Base-by-base conservation (phyloP, 2,888 invertebrate species). In the Xanthia icteritia region DNA sequence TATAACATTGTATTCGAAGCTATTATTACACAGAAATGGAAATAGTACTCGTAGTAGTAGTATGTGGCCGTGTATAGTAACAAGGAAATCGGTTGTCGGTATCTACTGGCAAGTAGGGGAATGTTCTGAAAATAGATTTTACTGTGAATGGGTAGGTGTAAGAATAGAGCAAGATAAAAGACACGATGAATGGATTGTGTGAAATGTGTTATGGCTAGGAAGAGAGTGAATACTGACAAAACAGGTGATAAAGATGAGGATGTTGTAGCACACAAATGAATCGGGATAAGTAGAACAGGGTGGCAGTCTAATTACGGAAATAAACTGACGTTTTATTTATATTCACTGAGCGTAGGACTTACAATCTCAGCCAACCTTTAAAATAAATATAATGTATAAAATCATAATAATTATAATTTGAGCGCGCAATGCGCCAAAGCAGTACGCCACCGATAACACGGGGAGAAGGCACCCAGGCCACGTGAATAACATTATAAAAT, bases 371-470 rank as follows among this genome's bases (percentile, higher is more conserved):
- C 6, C 20, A 65, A 27, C 1, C 11, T 5, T 13, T 45, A 27
- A 64, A 42, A n/a, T 64, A n/a, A 39, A 64, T n/a, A 8, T 5
- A 64, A 15, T 64, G 23, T 36, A 23, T 15, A 39, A 39, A 23
- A 63, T 23, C 6, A 61, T 31, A 36, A 20, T 20, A 45, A 20
- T 11, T 48, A 39, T 63, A n/a, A 39, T n/a, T 36, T n/a, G 36
- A 54, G 45, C 31, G 23, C 11, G 23, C 63, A 64, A 15, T 70
- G 31, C 31, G 23, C 31, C 66, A 36, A 65, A 65, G 45, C 45
- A 48, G 70, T 36, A 45, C 65, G 45, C 31, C 31, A 48, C 36
- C 27, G 56, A 27, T 56, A 64, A 56, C 45, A 76, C 64, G 76
- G 42, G 13, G 36, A 64, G 27, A 0, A 56, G 45, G 45, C 54